Evolutionary conservation across 1,140 invertebrate species (phyloP), one percentile per base, ranked within the genome.

Genomic region (Drosophila ficusphila): DNA sequence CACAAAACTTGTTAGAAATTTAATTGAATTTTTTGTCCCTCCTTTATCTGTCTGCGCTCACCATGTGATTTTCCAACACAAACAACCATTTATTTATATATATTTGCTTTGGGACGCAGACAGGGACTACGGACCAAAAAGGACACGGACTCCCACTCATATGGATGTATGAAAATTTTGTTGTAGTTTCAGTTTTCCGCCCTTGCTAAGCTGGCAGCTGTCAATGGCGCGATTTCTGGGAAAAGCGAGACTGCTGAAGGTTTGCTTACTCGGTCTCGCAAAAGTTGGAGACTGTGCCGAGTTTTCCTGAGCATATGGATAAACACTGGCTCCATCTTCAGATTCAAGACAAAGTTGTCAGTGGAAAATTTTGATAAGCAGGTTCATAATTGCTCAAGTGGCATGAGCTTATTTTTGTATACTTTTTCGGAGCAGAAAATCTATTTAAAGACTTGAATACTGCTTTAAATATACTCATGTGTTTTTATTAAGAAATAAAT

Each of bases 1-100:
- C 39, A 36, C 25, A 56, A 53, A 71, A 71, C 56, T 56, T 71
- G 52, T 54, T 51, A 16, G 41, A 58, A 54, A 41, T 68, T 81
- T 77, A 69, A 83, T 69, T 74, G 62, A 83, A 74, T 60, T 78
- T 64, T 33, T 34, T 58, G 36, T 11, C 39, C 29, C 23, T 29
- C 27, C 27, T 38, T 54, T 79, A 34, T 72, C 34, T 58, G 31
- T 18, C 34, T 60, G 44, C n/a, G 27, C 67, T 68, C 42, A 6
- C 42, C 25, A 48, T 41, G 27, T 21, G 52, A 71, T 70, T 58
- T 49, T 49, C 21, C 39, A 61, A 41, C 18, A 42, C 52, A 57
- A 49, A 58, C 52, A 56, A 42, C 31, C 36, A 27, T 64, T 48
- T 48, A 62, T 64, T 60, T 34, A 53, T 46, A 61, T 19, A 72